A percentile compares a stretch with the other conserved stretches of the same genome.
Conservation (phyloP, 2,113 vertebrate species). For the Atrichornis clamosus region DNA sequence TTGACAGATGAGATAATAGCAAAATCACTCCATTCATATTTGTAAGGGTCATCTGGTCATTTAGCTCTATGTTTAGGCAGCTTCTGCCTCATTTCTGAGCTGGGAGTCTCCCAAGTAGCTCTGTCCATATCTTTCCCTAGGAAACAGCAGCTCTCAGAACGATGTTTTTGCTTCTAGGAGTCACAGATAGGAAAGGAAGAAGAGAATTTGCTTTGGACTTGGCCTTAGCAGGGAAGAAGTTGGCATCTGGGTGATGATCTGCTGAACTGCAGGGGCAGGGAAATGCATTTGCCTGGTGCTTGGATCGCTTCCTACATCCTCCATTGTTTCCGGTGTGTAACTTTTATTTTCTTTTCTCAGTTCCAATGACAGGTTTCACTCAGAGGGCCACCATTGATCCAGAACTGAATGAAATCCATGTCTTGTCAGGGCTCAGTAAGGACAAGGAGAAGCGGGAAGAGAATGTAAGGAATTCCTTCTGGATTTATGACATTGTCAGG, state of each 20-base stretch:
- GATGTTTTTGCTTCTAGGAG: neutral
- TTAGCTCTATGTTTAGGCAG: neutral
- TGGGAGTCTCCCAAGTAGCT: neutral
- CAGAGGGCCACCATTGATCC: constrained; percentile 98
- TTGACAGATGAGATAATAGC: neutral
- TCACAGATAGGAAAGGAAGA: neutral
- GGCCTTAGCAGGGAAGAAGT: neutral
- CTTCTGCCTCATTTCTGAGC: neutral
- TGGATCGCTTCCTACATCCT: neutral
- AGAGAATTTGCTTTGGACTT: neutral
- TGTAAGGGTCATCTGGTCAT: neutral
- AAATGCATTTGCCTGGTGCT: neutral
- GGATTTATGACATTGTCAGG: constrained; percentile 98
- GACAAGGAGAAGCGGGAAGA: constrained; percentile 98
- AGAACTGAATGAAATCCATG: constrained; percentile 97
- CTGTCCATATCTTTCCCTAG: neutral
- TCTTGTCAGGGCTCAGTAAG: constrained; percentile 97
- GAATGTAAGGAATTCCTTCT: constrained; percentile 98
- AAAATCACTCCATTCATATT: neutral
- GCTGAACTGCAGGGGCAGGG: neutral
- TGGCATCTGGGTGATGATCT: neutral
- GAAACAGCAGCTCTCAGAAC: neutral
- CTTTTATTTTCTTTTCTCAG: constrained; percentile 64
- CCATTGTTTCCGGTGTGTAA: rapidly evolving
- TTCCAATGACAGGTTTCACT: constrained; percentile 98